Percentiles rank a stretch among this genome's conserved stretches.
phyloP scores from a whole-genome alignment of 2,888 invertebrate species.

The Theretra japonica region DNA sequence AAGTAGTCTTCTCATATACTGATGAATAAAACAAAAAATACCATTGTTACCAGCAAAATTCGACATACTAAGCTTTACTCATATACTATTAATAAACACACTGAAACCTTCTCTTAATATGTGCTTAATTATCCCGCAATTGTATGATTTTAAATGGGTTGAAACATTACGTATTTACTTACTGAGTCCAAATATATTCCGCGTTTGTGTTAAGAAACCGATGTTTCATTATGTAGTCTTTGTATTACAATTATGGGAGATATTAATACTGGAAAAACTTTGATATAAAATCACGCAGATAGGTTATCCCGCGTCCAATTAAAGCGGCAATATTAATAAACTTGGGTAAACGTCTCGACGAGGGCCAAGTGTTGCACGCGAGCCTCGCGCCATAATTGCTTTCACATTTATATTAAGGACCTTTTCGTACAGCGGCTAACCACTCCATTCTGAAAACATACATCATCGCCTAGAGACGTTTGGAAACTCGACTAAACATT shows the following conservation, averaged over 20 bases:
- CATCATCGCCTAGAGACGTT: not conserved
- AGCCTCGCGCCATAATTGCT: conserved; percentile 8
- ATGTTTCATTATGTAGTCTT: no score
- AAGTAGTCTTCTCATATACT: no score
- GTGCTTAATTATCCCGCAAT: no score
- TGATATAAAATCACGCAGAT: not conserved
- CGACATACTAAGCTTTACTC: not conserved
- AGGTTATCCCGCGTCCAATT: conserved; percentile 1
- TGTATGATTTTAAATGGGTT: no score
- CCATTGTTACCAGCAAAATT: not conserved
- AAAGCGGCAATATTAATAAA: conserved; percentile 16
- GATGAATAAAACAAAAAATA: no score
- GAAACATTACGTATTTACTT: no score
- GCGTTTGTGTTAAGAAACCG: no score
- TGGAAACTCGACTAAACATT: not conserved
- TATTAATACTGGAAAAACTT: not conserved
- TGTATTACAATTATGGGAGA: not conserved
- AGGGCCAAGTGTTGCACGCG: conserved; percentile 1
- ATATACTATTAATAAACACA: no score
- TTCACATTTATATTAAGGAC: conserved; percentile 9
- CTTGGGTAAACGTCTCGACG: not conserved
- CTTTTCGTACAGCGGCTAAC: not conserved
- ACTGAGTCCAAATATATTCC: no score
- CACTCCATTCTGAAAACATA: not conserved
- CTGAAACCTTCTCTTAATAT: no score